Base-by-base conservation (phyloP, 2,113 vertebrate genomes). In the Diadophis punctatus region DNA sequence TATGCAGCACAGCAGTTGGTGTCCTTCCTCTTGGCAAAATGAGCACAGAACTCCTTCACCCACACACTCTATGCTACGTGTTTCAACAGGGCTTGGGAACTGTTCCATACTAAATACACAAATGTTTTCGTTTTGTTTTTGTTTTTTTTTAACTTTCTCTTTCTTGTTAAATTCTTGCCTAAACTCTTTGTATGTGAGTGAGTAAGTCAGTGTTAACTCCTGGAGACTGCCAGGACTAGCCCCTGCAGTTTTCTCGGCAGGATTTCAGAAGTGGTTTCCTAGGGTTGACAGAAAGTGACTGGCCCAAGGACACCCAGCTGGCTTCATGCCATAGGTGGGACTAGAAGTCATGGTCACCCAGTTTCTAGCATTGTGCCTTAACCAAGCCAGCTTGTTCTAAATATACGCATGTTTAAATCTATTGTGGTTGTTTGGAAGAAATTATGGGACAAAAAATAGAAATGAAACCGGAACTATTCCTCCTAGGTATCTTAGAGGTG, bases 1-100 rank as follows among this genome's bases (percentile, higher is more conserved):
- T 97, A 97, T 96, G 94, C 0, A 84, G 95, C 6, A 0, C 89
- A 92, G 93, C 97, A 97, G 95, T 92, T 97, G 97, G 95, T 97
- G 95, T 91, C 88, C 93, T 91, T 93, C 88, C 95, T 96, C 91
- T 90, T 74, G 60, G 91, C 92, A 89, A 53, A 87, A 85, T 39
- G 88, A 49, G 94, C 89, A 92, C 60, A 85, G 23, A 58, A n/a
- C 49, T 43, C 58, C 55, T 49, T 25, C 49, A 49, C 23, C 23
- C 63, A 58, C 87, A 92, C 52, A 84, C 63, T 34, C 51, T 12
- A 56, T 2, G n/a, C 68, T 74, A 20, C 16, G 3, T 20, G n/a
- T 80, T 39, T 80, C 68, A 80, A 39, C 68, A 80, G 68, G 39
- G 34, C 34, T 80, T 80, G 68, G n/a, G 18, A 80, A 22, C 34